These are phyloP conservation scores for Neuroterus valhalla DNA, from an alignment of 1,140 invertebrate genomes.

Conservation along the genomic window DNA sequence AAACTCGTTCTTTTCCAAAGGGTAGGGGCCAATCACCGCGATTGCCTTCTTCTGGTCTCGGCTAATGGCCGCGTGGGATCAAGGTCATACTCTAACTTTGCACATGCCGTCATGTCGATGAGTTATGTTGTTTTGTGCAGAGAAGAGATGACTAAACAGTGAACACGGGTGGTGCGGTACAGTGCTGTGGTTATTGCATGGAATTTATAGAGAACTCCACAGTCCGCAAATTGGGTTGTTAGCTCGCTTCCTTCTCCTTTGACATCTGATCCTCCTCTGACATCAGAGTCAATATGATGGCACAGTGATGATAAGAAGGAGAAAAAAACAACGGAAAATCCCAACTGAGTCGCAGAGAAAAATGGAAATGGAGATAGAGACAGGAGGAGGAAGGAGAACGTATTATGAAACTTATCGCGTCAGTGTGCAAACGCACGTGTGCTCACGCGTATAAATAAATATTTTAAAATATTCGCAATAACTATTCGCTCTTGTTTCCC, in stretches of 20 bases:
- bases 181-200: too few species aligned
- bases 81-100: conserved; percentile 60
- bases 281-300: background rate
- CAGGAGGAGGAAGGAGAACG: background rate
- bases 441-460: conserved; percentile 9
- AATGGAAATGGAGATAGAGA: background rate
- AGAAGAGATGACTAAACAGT: background rate
- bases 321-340: background rate
- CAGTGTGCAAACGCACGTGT: conserved; percentile 1
- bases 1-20: conserved; percentile 36
- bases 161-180: too few species aligned
- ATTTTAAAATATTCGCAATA: background rate
- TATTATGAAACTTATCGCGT: conserved; percentile 3
- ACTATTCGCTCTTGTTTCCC: background rate
- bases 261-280: too few species aligned
- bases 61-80: conserved; percentile 72
- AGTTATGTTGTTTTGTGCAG: conserved; percentile 7
- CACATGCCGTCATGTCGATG: conserved; percentile 42
- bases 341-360: background rate
- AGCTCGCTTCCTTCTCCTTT: too few species aligned
- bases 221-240: too few species aligned
- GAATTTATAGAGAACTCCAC: too few species aligned
- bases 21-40: conserved; percentile 55
- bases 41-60: conserved; percentile 62
- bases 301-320: background rate